Conservation (phyloP, 1,140 invertebrate species). For the Protaetia brevitarsis region DNA sequence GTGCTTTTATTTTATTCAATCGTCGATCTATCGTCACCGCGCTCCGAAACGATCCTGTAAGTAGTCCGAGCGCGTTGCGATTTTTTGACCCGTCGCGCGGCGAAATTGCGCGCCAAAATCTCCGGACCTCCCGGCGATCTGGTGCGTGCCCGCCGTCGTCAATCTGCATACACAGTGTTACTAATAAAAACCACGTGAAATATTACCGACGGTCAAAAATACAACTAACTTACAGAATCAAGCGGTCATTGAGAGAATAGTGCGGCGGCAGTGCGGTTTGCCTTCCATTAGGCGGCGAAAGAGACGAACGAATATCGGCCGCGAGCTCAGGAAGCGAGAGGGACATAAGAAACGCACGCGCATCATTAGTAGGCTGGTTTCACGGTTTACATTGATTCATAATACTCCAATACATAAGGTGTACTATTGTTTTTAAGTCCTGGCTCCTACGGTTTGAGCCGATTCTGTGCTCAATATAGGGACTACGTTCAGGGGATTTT, state of each 20-base stretch:
- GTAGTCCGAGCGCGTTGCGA: not conserved
- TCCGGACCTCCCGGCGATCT: not conserved
- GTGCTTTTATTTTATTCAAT: not conserved
- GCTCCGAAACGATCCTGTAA: not conserved
- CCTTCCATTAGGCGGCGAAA: conserved; percentile 25
- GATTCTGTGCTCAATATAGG: conserved; percentile 31
- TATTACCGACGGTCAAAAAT: conserved; percentile 26
- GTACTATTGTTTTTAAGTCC: conserved; percentile 34
- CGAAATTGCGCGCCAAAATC: conserved; percentile 1
- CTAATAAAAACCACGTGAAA: conserved; percentile 21
- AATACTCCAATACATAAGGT: conserved; percentile 36
- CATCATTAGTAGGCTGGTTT: conserved; percentile 32
- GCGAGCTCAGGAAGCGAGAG: conserved; percentile 22
- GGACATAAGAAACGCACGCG: conserved; percentile 26
- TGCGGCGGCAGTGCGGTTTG: conserved; percentile 26
- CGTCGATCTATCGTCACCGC: not conserved
- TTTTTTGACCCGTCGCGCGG: not conserved
- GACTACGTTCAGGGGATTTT: conserved; percentile 29
- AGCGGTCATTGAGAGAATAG: conserved; percentile 27
- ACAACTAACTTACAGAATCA: conserved; percentile 28
- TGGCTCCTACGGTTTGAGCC: conserved; percentile 25
- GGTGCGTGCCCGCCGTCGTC: not conserved
- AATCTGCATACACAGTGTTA: not conserved
- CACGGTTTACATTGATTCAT: conserved; percentile 32
- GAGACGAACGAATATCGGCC: conserved; percentile 21